These are phyloP conservation scores for Cylloceria caligata DNA, from an alignment of 2,888 invertebrate genomes.

Conservation along the genomic window DNA sequence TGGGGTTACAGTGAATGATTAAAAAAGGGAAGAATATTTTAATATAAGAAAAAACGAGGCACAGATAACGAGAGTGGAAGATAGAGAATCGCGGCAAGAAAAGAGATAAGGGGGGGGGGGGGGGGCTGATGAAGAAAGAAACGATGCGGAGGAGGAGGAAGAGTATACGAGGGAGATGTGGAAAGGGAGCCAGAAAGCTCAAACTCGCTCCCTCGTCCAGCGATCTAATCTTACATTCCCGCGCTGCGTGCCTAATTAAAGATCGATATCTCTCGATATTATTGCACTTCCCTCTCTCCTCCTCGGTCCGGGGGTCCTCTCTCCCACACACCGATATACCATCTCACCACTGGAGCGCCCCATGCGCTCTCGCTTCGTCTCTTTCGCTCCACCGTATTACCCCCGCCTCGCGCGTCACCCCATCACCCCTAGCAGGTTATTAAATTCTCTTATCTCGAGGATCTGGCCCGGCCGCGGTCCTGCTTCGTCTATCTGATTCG, in stretches of 20 bases:
- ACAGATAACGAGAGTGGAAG: conserved; percentile 55
- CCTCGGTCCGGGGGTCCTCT: conserved; percentile 61
- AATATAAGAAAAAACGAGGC: conserved; percentile 29
- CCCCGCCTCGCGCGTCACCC: conserved; percentile 38
- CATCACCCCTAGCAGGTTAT: conserved; percentile 80
- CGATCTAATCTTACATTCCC: conserved; percentile 83
- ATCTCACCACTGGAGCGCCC: conserved; percentile 42
- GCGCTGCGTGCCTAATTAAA: conserved; percentile 85
- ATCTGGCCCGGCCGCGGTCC: conserved; percentile 82
- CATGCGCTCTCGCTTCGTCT: conserved; percentile 24
- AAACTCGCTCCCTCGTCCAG: conserved; percentile 75
- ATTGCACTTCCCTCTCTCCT: conserved; percentile 80
- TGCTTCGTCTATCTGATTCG: conserved; percentile 80
- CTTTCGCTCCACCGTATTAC: conserved; percentile 59
- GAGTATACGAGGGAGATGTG: conserved; percentile 66
- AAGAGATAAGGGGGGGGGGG: conserved; percentile 39
- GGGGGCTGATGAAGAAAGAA: conserved; percentile 42
- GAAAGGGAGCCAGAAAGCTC: conserved; percentile 61
- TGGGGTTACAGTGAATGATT: conserved; percentile 19
- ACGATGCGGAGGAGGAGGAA: conserved; percentile 35
- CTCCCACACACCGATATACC: conserved; percentile 5
- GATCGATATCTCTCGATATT: conserved; percentile 85
- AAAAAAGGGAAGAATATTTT: conserved; percentile 16
- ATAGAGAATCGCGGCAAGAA: conserved; percentile 42
- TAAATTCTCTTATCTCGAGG: conserved; percentile 83